phyloP scores from a whole-genome alignment of 2,888 invertebrate genomes.

The Eristalis pertinax region DNA sequence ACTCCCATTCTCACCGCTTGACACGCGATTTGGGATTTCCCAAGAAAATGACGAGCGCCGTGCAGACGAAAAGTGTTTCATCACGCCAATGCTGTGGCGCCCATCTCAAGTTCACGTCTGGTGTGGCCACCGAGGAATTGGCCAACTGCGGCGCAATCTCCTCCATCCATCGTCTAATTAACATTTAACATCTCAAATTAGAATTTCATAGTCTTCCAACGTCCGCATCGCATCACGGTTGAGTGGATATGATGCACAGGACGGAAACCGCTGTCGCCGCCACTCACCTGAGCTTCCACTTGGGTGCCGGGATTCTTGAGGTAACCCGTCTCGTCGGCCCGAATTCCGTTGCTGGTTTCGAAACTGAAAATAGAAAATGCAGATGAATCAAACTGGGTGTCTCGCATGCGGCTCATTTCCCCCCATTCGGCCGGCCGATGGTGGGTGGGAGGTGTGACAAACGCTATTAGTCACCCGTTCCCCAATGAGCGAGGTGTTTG shows the following conservation, averaged over 20 bases:
- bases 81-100: conserved; percentile 3
- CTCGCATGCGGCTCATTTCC: background rate
- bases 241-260: conserved; percentile 6
- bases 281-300: conserved; percentile 83
- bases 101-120: background rate
- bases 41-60: background rate
- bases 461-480: conserved; percentile 35
- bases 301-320: conserved; percentile 84
- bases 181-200: conserved; percentile 42
- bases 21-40: conserved; percentile 19
- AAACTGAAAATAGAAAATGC: conserved; percentile 81
- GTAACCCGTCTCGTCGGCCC: conserved; percentile 85
- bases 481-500: conserved; percentile 6
- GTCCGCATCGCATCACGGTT: conserved; percentile 1
- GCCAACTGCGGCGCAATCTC: background rate
- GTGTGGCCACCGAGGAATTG: background rate
- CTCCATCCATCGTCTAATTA: conserved; percentile 37
- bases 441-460: conserved; percentile 55
- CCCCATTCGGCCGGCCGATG: background rate
- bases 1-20: conserved; percentile 2
- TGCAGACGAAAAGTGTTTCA: background rate
- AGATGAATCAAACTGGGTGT: conserved; percentile 7
- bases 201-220: conserved; percentile 8
- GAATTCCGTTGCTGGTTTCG: conserved; percentile 86
- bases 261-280: conserved; percentile 3